A percentile compares a stretch with the other conserved stretches of the same genome.
These are phyloP conservation scores for Nomia melanderi DNA, from an alignment of 1,140 invertebrate species.

Conservation along the genomic window DNA sequence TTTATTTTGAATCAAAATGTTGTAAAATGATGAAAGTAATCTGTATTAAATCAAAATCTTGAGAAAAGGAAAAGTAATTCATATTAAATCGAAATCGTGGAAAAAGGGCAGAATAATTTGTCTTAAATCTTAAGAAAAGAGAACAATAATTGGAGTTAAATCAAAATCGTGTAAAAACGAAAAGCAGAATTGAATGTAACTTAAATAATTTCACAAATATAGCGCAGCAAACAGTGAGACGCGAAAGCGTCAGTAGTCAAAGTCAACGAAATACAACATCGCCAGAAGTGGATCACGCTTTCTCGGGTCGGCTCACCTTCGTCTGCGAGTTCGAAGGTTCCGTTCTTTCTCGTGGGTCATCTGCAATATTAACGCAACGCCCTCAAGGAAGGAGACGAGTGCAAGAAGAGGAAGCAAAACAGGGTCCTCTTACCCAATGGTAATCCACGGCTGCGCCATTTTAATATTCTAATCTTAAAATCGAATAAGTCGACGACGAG, in stretches of 20 bases:
- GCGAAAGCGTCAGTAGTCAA: constrained; percentile 1
- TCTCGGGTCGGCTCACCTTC: not conserved
- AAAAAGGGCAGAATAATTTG: no score
- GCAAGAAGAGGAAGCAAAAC: not conserved
- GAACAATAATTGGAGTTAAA: no score
- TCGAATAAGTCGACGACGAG: constrained; percentile 39
- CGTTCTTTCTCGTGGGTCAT: not conserved
- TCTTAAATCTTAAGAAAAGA: no score
- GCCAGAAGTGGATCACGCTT: not conserved
- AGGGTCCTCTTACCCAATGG: not conserved
- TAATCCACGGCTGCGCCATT: constrained; percentile 22
- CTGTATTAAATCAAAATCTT: no score
- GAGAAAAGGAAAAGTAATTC: no score
- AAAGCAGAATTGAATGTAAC: no score
- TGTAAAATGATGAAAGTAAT: no score
- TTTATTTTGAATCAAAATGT: no score
- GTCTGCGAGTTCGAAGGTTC: not conserved
- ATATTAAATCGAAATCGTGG: no score
- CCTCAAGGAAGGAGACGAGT: constrained; percentile 3
- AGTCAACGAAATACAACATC: constrained; percentile 4
- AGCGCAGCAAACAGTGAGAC: not conserved
- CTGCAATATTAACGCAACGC: constrained; percentile 44
- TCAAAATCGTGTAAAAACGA: no score
- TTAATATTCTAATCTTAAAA: constrained; percentile 54
- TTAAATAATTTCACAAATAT: no score